These are phyloP conservation scores for Parapristionchus giblindavisi DNA, from an alignment of 2,888 invertebrate genomes.

Conservation along the genomic window DNA sequence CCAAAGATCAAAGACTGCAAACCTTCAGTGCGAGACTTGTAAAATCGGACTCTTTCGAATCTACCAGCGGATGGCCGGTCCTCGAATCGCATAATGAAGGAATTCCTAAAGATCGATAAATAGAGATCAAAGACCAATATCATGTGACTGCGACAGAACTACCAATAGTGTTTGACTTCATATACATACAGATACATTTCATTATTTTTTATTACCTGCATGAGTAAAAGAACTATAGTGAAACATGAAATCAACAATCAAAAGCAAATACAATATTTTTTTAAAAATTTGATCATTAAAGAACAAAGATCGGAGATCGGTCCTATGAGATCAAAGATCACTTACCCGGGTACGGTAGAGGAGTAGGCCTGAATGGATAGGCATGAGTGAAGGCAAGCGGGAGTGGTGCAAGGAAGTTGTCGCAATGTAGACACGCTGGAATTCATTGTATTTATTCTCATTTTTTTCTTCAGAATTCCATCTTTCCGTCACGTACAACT, in stretches of 20 bases:
- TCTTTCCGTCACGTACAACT: no score
- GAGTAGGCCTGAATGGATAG: conserved; percentile 32
- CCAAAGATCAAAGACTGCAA: neutral
- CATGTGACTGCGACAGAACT: no score
- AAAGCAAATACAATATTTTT: neutral
- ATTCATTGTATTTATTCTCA: neutral
- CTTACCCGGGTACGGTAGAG: conserved; percentile 37
- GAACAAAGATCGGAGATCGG: neutral
- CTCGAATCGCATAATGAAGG: conserved; percentile 44
- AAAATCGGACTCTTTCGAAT: conserved; percentile 60
- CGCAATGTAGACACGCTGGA: conserved; percentile 39
- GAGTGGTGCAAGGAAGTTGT: conserved; percentile 30
- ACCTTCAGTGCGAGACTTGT: conserved; percentile 58
- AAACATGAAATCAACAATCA: neutral
- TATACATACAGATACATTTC: no score
- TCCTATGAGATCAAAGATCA: neutral
- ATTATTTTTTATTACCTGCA: no score
- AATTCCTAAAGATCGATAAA: conserved; percentile 1
- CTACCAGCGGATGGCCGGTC: conserved; percentile 54
- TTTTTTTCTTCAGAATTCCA: neutral
- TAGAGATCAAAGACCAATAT: no score
- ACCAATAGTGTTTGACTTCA: no score
- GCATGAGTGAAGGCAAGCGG: conserved; percentile 39
- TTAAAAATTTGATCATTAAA: neutral
- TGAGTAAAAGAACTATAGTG: neutral